Evolutionary conservation across 2,888 invertebrate genomes (phyloP).

Genomic region (Microchrysa polita): DNA sequence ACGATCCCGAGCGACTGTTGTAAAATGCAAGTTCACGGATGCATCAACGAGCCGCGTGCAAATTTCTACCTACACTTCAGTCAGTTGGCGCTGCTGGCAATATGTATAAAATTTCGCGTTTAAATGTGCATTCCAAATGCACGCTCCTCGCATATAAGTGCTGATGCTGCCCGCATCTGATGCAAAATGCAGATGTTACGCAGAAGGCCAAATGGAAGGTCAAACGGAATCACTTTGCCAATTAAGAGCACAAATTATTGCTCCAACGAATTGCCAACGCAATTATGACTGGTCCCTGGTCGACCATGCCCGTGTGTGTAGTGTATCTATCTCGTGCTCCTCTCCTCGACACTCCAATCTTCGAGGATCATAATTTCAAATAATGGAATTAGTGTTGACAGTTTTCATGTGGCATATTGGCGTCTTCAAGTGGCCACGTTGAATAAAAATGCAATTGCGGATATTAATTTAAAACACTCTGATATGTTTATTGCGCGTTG

Average conservation of each 20-base stretch:
- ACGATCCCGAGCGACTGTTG: constrained; percentile 8
- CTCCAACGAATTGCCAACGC: constrained; percentile 30
- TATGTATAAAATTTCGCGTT: no score
- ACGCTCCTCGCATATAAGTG: no score
- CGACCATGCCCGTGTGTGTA: not conserved
- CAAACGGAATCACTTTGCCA: constrained; percentile 40
- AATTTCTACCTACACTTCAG: not conserved
- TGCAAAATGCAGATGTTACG: constrained; percentile 38
- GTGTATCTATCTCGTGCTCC: not conserved
- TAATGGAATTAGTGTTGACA: constrained; percentile 42
- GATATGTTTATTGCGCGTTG: constrained; percentile 30
- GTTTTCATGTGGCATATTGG: constrained; percentile 37
- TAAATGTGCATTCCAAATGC: constrained; percentile 12
- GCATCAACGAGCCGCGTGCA: constrained; percentile 15
- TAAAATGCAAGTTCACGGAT: constrained; percentile 39
- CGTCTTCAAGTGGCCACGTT: constrained; percentile 24
- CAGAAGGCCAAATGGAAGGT: constrained; percentile 42
- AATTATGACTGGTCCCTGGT: not conserved
- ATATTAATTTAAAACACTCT: constrained; percentile 21
- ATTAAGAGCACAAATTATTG: constrained; percentile 41
- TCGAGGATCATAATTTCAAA: constrained; percentile 41
- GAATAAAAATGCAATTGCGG: constrained; percentile 31
- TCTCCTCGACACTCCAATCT: not conserved
- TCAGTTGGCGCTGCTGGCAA: no score
- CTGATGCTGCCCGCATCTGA: constrained; percentile 17